phyloP scores from a whole-genome alignment of 2,797 vertebrate species.

The Botia almorhae region DNA sequence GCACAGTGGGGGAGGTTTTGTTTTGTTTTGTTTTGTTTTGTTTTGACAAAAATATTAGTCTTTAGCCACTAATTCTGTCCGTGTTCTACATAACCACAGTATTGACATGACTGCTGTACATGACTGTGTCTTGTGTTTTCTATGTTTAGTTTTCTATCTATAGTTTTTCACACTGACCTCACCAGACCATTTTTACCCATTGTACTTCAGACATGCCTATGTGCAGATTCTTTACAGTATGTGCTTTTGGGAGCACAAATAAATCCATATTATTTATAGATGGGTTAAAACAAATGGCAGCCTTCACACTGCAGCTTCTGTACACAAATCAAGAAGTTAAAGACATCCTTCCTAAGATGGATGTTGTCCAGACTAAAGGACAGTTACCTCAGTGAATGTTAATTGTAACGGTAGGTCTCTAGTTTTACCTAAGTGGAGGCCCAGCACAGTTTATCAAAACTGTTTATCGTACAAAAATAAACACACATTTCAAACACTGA shows the following conservation, averaged over 20 bases:
- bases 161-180: not conserved
- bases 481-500: too few species aligned
- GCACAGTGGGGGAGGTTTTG: not conserved
- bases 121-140: not conserved
- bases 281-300: constrained; percentile 63
- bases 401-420: constrained; percentile 17
- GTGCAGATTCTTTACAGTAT: constrained; percentile 37
- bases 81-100: not conserved
- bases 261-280: constrained; percentile 77
- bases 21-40: not conserved
- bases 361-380: constrained; percentile 3
- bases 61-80: not conserved
- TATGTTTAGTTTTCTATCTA: not conserved
- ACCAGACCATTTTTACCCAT: not conserved
- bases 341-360: constrained; percentile 29
- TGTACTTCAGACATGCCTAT: not conserved
- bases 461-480: too few species aligned
- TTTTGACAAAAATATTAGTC: not conserved
- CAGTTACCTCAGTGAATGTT: constrained; percentile 3
- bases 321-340: constrained; percentile 39
- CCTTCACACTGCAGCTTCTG: constrained; percentile 9
- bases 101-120: not conserved
- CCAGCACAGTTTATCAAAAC: not conserved
- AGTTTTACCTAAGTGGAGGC: not conserved
- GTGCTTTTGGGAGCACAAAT: constrained; percentile 68